phyloP scores from a whole-genome alignment of 1,140 invertebrate genomes.

The Panagrolaimus sp. region DNA sequence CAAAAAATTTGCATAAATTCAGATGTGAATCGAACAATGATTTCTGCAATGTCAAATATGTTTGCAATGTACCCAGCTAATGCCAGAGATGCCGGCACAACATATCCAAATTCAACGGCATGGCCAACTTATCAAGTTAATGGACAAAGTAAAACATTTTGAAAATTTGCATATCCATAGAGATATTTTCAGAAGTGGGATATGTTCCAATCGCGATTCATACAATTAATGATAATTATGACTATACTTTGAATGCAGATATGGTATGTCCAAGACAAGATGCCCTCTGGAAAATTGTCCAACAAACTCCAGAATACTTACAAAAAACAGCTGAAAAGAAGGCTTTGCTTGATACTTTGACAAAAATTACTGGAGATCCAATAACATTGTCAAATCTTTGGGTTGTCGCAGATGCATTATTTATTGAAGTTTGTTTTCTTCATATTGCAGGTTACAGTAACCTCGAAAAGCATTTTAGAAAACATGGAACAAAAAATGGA shows the following conservation, averaged over 20 bases:
- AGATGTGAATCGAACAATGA: conserved; percentile 29
- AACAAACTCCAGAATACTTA: conserved; percentile 7
- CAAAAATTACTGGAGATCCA: neutral
- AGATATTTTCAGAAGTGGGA: neutral
- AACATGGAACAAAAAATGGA: neutral
- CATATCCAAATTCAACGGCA: neutral
- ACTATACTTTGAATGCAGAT: conserved; percentile 10
- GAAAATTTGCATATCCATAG: too few species aligned
- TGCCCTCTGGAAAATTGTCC: neutral
- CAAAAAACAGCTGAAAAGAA: neutral
- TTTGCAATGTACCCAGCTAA: conserved; percentile 23
- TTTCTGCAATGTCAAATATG: conserved; percentile 24
- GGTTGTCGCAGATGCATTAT: neutral
- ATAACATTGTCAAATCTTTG: neutral
- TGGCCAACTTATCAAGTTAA: conserved; percentile 8
- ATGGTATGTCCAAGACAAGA: neutral
- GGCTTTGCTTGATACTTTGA: neutral
- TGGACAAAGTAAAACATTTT: conserved; percentile 15
- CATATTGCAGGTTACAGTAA: neutral
- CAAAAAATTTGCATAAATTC: neutral
- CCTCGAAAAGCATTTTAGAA: neutral
- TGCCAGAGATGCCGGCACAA: neutral
- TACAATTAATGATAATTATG: conserved; percentile 3
- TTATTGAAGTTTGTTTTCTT: conserved; percentile 5
- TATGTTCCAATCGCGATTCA: conserved; percentile 23